phyloP scores from a whole-genome alignment of 2,797 vertebrate species.

The Helicolenus hilgendorfi region DNA sequence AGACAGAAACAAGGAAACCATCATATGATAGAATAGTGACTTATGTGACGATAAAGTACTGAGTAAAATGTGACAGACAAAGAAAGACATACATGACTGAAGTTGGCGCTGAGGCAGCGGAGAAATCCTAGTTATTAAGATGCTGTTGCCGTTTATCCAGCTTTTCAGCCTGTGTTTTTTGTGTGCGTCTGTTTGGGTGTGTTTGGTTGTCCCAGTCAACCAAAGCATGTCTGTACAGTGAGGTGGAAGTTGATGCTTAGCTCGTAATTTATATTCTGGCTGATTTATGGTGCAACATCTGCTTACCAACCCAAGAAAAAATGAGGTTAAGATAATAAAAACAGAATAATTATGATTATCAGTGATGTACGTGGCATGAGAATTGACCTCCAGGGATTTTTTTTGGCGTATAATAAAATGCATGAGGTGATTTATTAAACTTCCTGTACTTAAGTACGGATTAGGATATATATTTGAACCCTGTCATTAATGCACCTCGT shows the following conservation, averaged over 20 bases:
- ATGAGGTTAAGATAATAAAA: neutral
- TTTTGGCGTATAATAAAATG: conserved; percentile 3
- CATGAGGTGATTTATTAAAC: neutral
- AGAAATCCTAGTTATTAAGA: conserved; percentile 13
- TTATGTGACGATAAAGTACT: neutral
- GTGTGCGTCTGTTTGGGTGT: conserved; percentile 47
- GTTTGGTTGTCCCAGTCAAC: conserved; percentile 40
- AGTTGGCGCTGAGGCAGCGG: neutral
- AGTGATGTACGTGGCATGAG: neutral
- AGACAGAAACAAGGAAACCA: neutral
- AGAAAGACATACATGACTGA: neutral
- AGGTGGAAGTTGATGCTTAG: conserved; percentile 2
- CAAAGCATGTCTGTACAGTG: conserved; percentile 14
- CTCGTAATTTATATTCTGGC: conserved; percentile 29
- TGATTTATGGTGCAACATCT: conserved; percentile 27
- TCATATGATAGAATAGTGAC: neutral
- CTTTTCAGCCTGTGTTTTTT: neutral
- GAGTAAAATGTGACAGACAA: neutral
- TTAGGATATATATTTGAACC: neutral
- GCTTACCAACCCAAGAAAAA: neutral
- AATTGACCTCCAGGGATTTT: neutral
- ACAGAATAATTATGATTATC: neutral
- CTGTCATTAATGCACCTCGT: neutral
- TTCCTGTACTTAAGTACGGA: neutral
- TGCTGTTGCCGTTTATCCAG: conserved; percentile 9